Percentiles rank a stretch among this genome's conserved stretches.
Conservation (phyloP, 2,797 vertebrate genomes). For the Sandelia bainsii region DNA sequence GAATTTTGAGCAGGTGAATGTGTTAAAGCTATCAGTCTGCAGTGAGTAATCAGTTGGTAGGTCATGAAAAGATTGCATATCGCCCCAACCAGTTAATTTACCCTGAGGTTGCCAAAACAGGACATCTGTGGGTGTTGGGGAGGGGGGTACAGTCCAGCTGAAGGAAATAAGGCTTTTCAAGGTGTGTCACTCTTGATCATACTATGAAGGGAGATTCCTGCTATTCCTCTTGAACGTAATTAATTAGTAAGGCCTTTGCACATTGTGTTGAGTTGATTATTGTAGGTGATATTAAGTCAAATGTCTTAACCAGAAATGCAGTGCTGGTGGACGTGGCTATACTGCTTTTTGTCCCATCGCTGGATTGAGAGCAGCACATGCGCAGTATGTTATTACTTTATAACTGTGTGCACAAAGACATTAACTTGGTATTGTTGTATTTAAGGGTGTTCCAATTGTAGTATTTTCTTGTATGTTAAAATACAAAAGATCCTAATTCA, state of each 20-base stretch:
- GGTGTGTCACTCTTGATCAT: neutral
- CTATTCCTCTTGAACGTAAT: neutral
- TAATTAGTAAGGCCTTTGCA: neutral
- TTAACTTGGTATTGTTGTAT: too few relatives aligned
- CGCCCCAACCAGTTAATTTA: slow-evolving; percentile 47
- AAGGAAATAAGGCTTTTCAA: neutral
- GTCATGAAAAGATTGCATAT: slow-evolving; percentile 55
- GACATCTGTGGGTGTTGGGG: slow-evolving; percentile 29
- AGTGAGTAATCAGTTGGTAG: slow-evolving; percentile 48
- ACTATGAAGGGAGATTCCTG: neutral
- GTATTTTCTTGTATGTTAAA: too few relatives aligned
- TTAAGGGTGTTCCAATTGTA: too few relatives aligned
- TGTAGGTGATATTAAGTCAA: neutral
- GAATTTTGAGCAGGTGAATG: slow-evolving; percentile 43
- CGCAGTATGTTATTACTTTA: too few relatives aligned
- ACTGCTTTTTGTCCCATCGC: neutral
- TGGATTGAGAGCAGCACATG: neutral
- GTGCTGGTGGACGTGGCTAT: neutral
- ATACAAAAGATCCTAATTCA: slow-evolving; percentile 9
- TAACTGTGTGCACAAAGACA: neutral
- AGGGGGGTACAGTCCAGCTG: neutral
- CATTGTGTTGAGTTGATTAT: neutral
- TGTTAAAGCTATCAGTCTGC: slow-evolving; percentile 35
- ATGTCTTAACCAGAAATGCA: neutral
- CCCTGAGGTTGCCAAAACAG: slow-evolving; percentile 40